Evolutionary conservation across 2,113 vertebrate genomes (phyloP), one percentile per base, ranked within the genome.

Genomic region (Tiliqua scincoides): DNA sequence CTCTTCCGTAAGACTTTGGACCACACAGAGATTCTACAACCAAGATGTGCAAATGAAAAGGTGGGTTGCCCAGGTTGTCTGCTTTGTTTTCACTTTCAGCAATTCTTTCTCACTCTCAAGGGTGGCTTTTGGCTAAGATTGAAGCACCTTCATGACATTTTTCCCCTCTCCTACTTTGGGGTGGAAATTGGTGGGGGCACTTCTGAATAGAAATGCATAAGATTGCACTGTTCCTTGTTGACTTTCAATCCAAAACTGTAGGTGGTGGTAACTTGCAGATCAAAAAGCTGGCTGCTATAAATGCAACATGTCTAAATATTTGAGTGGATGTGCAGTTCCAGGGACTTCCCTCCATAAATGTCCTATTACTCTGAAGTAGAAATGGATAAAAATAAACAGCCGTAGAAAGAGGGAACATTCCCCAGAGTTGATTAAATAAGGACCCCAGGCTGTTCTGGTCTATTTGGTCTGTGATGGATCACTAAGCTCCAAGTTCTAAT

Each of bases 401-500:
- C 43, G 52, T 63, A 67, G 43, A 48, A 8, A 48, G 3, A n/a
- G 27, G 3, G 71, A 91, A 37, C 2, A n/a, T 85, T 3, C 54
- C 48, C 83, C 27, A 52, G 12, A 77, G 43, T 85, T 77, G 85
- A 82, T 90, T 89, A 91, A 89, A 82, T 18, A 20, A 0, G 14
- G 17, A 89, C 21, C 62, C 81, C 21, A 0, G 0, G 61, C 65
- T 86, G 73, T 84, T 5, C 0, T 7, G 35, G 2, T 86, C 67
- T 86, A n/a, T 12, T 90, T 54, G 79, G 71, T 23, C 43, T 7
- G n/a, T 84, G 84, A 89, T 68, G 76, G 87, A 92, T 37, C 40
- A 79, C 65, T 80, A 73, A 43, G 4, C 68, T 90, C 25, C n/a
- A 79, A 77, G 14, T 88, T 93, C 52, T 85, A 92, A 87, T 90